These are phyloP conservation scores for Sorex maritimensis DNA, from an alignment of 2,797 vertebrate genomes.

Conservation along the genomic window DNA sequence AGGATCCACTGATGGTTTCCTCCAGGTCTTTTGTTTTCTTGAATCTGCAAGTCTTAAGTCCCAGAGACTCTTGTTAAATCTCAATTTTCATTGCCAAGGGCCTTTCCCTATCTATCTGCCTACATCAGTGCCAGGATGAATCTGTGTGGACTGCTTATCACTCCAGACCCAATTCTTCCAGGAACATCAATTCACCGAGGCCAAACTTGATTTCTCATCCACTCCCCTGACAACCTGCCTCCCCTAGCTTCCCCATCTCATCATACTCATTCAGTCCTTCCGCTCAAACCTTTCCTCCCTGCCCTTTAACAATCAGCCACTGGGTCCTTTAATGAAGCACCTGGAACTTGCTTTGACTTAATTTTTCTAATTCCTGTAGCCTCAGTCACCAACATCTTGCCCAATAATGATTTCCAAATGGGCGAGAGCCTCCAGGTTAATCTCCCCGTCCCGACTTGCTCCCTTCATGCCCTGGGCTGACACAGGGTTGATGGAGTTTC, in stretches of 20 bases:
- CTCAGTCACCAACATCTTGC: neutral
- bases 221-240: neutral
- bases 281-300: neutral
- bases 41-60: too few species aligned
- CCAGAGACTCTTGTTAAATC: too few species aligned
- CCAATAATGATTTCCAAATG: neutral
- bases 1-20: too few species aligned
- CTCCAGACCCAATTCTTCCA: neutral
- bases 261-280: neutral
- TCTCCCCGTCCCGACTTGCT: neutral
- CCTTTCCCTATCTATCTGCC: too few species aligned
- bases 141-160: too few species aligned
- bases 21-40: too few species aligned
- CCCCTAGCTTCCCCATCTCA: neutral
- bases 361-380: neutral
- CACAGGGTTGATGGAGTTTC: neutral
- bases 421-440: neutral
- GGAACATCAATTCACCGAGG: neutral
- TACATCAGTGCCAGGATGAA: too few species aligned
- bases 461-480: neutral
- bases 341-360: neutral
- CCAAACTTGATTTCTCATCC: neutral
- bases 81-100: too few species aligned
- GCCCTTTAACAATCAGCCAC: neutral
- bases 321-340: neutral